phyloP scores from a whole-genome alignment of 2,888 invertebrate genomes.

The Dryobota labecula region DNA sequence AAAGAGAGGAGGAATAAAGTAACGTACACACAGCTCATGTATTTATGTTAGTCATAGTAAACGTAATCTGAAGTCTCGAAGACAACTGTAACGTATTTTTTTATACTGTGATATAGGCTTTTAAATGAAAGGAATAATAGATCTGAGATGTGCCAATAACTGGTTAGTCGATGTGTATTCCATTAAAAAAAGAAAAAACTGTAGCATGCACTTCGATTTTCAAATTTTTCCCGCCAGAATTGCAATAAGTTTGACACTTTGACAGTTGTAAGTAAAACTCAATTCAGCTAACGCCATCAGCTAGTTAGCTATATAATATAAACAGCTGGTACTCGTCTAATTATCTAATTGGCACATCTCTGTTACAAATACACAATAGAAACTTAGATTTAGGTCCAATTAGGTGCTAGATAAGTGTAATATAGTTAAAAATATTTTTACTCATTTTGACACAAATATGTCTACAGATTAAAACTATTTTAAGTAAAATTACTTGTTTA shows the following conservation, averaged over 20 bases:
- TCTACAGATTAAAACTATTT: slow-evolving; percentile 55
- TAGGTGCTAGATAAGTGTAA: slow-evolving; percentile 78
- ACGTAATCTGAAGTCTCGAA: slow-evolving; percentile 74
- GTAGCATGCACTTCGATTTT: not conserved
- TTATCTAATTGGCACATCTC: slow-evolving; percentile 38
- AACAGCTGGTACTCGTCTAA: slow-evolving; percentile 17
- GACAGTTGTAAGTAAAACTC: not conserved
- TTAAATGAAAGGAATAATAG: slow-evolving; percentile 76
- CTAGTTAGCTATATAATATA: slow-evolving; percentile 6
- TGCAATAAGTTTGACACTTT: slow-evolving; percentile 6
- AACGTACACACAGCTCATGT: slow-evolving; percentile 28
- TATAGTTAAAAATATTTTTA: slow-evolving; percentile 59
- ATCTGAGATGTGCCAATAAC: slow-evolving; percentile 58
- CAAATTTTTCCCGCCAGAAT: not conserved
- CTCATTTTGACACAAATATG: slow-evolving; percentile 55
- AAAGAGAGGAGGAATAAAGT: slow-evolving; percentile 1
- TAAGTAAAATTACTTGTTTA: slow-evolving; percentile 57
- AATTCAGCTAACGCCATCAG: slow-evolving; percentile 2
- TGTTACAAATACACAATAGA: slow-evolving; percentile 65
- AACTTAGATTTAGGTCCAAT: slow-evolving; percentile 67
- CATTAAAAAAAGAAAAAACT: not conserved
- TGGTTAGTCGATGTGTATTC: slow-evolving; percentile 10
- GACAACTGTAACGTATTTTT: slow-evolving; percentile 82
- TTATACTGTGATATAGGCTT: slow-evolving; percentile 88
- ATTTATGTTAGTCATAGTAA: slow-evolving; percentile 66